phyloP scores from a whole-genome alignment of 2,888 invertebrate species.

The Toxonevra muliebris region DNA sequence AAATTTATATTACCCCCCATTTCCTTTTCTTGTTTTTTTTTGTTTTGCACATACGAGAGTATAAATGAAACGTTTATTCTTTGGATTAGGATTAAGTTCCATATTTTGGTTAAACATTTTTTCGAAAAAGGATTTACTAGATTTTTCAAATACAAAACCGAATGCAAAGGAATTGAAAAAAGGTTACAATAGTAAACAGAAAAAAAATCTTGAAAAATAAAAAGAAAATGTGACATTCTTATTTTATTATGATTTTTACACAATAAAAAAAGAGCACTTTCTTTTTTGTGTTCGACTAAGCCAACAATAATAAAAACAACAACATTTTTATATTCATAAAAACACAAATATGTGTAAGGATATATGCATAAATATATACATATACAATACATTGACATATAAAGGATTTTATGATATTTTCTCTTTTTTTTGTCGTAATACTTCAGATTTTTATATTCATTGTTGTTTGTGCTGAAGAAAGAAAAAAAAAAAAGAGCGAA shows the following conservation, averaged over 20 bases:
- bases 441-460: neutral
- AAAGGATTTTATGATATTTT: conserved; percentile 21
- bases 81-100: no score
- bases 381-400: conserved; percentile 12
- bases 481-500: neutral
- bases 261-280: no score
- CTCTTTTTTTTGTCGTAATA: neutral
- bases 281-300: neutral
- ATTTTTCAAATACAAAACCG: no score
- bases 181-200: neutral
- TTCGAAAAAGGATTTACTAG: no score
- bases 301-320: neutral
- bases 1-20: no score
- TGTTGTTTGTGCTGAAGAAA: neutral
- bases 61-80: no score
- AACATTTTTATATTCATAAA: neutral
- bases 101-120: no score
- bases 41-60: no score
- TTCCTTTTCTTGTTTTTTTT: no score
- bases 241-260: neutral
- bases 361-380: neutral
- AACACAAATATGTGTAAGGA: neutral
- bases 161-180: neutral
- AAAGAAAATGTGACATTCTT: conserved; percentile 3
- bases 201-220: neutral